Evolutionary conservation across 1,140 invertebrate genomes (phyloP).

Genomic region (Trinorchestia longiramus): DNA sequence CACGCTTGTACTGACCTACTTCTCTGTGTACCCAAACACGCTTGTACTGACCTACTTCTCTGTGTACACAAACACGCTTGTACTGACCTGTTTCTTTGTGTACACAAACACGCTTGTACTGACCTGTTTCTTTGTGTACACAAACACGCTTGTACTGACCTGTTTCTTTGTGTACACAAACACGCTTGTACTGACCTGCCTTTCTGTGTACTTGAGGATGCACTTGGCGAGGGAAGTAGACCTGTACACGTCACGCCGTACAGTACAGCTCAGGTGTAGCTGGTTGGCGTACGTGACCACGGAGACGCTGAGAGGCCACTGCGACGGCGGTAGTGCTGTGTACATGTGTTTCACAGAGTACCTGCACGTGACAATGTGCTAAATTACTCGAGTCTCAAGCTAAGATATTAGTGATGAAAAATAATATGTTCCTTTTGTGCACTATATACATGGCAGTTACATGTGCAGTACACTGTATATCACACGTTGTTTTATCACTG

Average conservation of each 20-base stretch:
- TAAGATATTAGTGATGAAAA: too few species aligned
- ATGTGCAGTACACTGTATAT: too few species aligned
- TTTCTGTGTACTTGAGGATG: constrained; percentile 61
- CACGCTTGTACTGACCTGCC: constrained; percentile 57
- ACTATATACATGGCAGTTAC: too few species aligned
- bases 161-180: background rate
- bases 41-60: background rate
- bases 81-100: too few species aligned
- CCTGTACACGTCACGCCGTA: constrained; percentile 70
- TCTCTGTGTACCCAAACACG: too few species aligned
- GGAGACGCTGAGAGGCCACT: constrained; percentile 73
- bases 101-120: too few species aligned
- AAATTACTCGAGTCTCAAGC: too few species aligned
- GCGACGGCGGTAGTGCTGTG: constrained; percentile 72
- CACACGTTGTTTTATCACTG: too few species aligned
- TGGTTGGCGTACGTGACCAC: constrained; percentile 74
- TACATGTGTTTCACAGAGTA: constrained; percentile 71
- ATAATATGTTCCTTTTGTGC: too few species aligned
- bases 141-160: too few species aligned
- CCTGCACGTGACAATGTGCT: constrained; percentile 67
- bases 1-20: too few species aligned
- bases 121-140: too few species aligned
- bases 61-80: background rate
- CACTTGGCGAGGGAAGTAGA: constrained; percentile 56
- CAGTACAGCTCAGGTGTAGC: constrained; percentile 72